Conservation (phyloP, 37 sponge, comb jelly and placozoan genomes). For the Beroe forskalii region DNA sequence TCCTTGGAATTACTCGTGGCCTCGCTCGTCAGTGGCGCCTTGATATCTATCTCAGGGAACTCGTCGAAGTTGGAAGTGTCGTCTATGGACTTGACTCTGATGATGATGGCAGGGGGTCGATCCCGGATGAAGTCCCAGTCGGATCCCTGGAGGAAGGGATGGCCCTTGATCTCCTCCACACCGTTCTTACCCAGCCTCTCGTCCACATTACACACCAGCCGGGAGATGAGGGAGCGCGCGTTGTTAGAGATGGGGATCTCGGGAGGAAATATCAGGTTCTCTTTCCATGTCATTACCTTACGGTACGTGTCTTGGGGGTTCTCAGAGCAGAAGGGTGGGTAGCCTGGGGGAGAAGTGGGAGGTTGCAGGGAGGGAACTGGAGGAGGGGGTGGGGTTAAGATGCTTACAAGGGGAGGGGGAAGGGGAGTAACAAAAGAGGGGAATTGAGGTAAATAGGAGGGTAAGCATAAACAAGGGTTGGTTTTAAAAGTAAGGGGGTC, state of each 20-base stretch:
- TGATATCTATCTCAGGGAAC: slow-evolving; percentile 82
- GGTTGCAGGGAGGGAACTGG: not conserved
- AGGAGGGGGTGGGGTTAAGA: not conserved
- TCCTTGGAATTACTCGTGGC: slow-evolving; percentile 71
- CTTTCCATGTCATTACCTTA: slow-evolving; percentile 92
- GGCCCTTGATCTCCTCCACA: slow-evolving; percentile 78
- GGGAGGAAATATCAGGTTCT: slow-evolving; percentile 87
- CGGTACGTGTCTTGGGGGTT: slow-evolving; percentile 94
- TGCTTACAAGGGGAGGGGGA: not conserved
- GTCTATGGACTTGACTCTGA: slow-evolving; percentile 90
- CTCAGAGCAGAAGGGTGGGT: slow-evolving; percentile 96
- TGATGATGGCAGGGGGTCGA: slow-evolving; percentile 89
- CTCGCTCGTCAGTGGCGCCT: slow-evolving; percentile 28
- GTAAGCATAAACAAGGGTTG: too few relatives aligned
- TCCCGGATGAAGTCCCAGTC: slow-evolving; percentile 97
- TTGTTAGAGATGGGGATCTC: slow-evolving; percentile 86
- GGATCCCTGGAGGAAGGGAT: slow-evolving; percentile 81
- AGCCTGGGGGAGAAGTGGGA: slow-evolving; percentile 67
- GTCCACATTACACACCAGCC: slow-evolving; percentile 75
- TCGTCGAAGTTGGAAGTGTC: slow-evolving; percentile 98
- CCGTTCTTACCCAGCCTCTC: slow-evolving; percentile 71
- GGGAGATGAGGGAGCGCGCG: slow-evolving; percentile 78
- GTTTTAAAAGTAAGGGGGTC: too few relatives aligned
- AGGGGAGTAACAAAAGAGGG: too few relatives aligned
- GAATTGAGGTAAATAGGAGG: too few relatives aligned